Evolutionary conservation across 2,888 invertebrate species (phyloP).

Genomic region (Chironomus riparius): DNA sequence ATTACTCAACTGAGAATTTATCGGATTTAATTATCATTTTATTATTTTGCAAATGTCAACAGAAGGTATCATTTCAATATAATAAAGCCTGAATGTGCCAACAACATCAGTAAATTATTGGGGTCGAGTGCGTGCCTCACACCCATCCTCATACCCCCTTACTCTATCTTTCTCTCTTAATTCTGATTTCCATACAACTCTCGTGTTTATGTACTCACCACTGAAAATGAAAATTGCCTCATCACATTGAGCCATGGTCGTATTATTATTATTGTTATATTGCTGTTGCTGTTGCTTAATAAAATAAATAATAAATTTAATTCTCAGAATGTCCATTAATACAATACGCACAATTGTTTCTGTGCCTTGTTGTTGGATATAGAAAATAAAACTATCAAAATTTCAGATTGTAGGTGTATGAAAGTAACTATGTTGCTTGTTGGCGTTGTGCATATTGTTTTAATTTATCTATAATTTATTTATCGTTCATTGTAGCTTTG

Average conservation of each 20-base stretch:
- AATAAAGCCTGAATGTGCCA: slow-evolving; percentile 1
- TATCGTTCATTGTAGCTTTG: no score
- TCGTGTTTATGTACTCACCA: neutral
- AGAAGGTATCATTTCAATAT: slow-evolving; percentile 14
- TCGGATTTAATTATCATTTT: slow-evolving; percentile 17
- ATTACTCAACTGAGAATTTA: neutral
- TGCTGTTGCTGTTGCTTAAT: neutral
- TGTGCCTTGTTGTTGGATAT: neutral
- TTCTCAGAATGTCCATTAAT: neutral
- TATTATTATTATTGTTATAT: no score
- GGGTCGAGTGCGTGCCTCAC: neutral
- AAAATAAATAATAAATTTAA: slow-evolving; percentile 20
- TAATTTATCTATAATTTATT: no score
- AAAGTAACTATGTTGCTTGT: neutral
- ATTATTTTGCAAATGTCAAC: slow-evolving; percentile 22
- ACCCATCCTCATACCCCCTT: neutral
- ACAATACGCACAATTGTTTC: neutral
- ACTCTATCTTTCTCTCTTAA: neutral
- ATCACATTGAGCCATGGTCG: neutral
- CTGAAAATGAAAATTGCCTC: neutral
- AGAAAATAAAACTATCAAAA: neutral
- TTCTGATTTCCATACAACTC: neutral
- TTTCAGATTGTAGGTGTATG: neutral
- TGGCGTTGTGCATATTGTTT: no score
- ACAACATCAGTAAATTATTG: slow-evolving; percentile 17